Evolutionary conservation across 53 echinoderm and acorn worm species (phyloP), one percentile per base, ranked within the genome.

Genomic region (Zoroaster sp.): DNA sequence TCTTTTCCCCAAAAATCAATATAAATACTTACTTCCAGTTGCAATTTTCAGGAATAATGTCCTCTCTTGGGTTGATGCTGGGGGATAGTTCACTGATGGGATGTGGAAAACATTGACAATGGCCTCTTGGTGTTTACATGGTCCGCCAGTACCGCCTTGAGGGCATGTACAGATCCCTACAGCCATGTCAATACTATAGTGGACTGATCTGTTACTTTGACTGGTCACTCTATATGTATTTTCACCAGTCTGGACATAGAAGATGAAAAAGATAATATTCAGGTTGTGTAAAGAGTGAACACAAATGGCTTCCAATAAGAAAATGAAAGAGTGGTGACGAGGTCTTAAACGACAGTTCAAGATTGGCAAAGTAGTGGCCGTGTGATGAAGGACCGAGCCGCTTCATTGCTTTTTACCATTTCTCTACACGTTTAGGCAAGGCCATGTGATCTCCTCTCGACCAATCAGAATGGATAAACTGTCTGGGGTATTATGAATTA

Each of bases 41-140:
- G 88, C 78, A 15, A 88, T 45, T 44, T 66, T 66, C 21, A 88
- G 88, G 4, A 87, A 14, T 43, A 72, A 33, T 47, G 52, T 35
- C 31, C 66, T 78, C 39, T 66, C 68, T 3, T 1, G 20, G 11
- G 88, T 25, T 21, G 77, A 38, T 66, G 77, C 65, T 20, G 88
- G 89, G 0, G 68, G 32, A 35, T 78, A 89, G 39, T 89, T 89
- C 33, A 0, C 3, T 1, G 45, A 89, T 1, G 68, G 1, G 4
- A 89, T 41, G 5, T 30, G 3, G 70, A 43, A 46, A 28, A 68
- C 40, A 38, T 69, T 43, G 6, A 79, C 45, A 67, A 89, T 47
- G 8, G 79, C 78, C 8, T 14, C 68, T 43, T 89, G 89, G 13
- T 89, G 89, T 20, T 89, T 89, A 47, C 89, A 89, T 1, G 79